These are phyloP conservation scores for Emydocephalus ijimae DNA, from an alignment of 2,113 vertebrate genomes.

Conservation along the genomic window DNA sequence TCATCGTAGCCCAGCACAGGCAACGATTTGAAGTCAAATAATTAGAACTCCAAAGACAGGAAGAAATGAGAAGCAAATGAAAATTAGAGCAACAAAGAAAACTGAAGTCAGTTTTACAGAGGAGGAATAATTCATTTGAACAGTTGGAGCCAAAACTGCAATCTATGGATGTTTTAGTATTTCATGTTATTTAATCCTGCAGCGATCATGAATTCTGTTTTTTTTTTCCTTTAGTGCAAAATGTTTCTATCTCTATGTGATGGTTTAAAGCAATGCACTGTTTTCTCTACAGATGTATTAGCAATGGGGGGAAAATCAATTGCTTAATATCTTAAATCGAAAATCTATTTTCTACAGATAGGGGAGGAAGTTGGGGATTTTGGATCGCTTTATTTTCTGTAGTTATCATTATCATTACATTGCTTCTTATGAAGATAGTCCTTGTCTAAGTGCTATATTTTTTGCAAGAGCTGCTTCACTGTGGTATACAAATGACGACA, in stretches of 20 bases:
- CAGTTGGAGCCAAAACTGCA: background rate
- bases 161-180: background rate
- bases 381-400: conserved; percentile 42
- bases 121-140: background rate
- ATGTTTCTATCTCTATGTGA: conserved; percentile 40
- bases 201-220: conserved; percentile 13
- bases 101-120: background rate
- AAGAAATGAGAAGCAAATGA: background rate
- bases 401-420: conserved; percentile 30
- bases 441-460: conserved; percentile 18
- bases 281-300: conserved; percentile 41
- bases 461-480: background rate
- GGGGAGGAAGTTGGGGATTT: conserved; percentile 55
- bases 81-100: background rate
- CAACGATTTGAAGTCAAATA: background rate
- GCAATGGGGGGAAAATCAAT: conserved; percentile 47
- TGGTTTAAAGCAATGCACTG: conserved; percentile 48
- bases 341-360: conserved; percentile 60
- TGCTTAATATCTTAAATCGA: conserved; percentile 55
- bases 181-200: background rate
- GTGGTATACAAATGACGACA: background rate
- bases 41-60: background rate
- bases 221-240: conserved; percentile 30
- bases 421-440: conserved; percentile 15
- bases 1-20: background rate